These are phyloP conservation scores for Pomacea maculata DNA, from an alignment of 1,140 invertebrate species.

Conservation along the genomic window DNA sequence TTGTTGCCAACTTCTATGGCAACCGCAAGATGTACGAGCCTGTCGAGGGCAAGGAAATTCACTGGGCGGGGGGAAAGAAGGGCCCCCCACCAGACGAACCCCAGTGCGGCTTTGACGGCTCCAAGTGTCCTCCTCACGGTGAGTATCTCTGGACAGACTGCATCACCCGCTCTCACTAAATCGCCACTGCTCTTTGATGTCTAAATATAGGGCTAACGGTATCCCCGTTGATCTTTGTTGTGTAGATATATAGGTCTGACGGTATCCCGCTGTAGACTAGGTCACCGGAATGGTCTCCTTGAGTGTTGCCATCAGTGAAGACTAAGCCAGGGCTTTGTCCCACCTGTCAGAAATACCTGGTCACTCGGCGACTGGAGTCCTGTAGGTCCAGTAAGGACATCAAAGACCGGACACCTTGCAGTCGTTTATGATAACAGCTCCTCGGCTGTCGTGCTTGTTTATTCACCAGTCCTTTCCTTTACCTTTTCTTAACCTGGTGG, in stretches of 20 bases:
- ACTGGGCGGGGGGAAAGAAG: slow-evolving; percentile 85
- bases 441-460: too few relatives aligned
- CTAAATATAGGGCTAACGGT: background rate
- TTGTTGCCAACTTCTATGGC: slow-evolving; percentile 87
- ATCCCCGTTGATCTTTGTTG: too few relatives aligned
- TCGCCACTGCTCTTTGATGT: too few relatives aligned
- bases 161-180: background rate
- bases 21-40: slow-evolving; percentile 74
- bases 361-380: too few relatives aligned
- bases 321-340: background rate
- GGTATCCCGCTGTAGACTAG: background rate
- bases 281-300: background rate
- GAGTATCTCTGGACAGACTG: slow-evolving; percentile 31
- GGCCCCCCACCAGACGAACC: slow-evolving; percentile 85
- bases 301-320: background rate
- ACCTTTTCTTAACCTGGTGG: too few relatives aligned
- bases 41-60: slow-evolving; percentile 76
- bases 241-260: background rate
- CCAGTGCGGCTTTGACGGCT: slow-evolving; percentile 90
- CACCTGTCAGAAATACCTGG: background rate
- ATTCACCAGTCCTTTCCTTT: too few relatives aligned
- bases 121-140: slow-evolving; percentile 77
- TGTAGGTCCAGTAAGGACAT: too few relatives aligned
- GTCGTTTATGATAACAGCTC: too few relatives aligned
- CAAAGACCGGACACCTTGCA: too few relatives aligned